These are phyloP conservation scores for Steinernema feltiae DNA, from an alignment of 1,140 invertebrate species.

Conservation along the genomic window DNA sequence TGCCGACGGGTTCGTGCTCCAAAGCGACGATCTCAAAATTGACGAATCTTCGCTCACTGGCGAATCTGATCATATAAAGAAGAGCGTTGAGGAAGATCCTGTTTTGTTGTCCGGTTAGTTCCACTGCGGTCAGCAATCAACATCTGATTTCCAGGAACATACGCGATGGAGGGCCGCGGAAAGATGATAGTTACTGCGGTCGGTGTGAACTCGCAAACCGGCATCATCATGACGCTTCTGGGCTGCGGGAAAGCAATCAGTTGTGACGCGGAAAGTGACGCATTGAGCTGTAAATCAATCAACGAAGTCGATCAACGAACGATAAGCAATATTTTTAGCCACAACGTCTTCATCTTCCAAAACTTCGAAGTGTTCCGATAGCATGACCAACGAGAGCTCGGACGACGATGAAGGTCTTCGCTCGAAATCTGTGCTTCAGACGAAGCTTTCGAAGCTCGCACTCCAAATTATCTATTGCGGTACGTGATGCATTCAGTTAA, in stretches of 20 bases:
- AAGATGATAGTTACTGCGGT: slow-evolving; percentile 57
- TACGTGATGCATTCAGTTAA: slow-evolving; percentile 14
- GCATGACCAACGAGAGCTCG: not conserved
- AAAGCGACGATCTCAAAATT: slow-evolving; percentile 96
- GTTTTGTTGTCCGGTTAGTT: slow-evolving; percentile 67
- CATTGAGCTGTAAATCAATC: slow-evolving; percentile 18
- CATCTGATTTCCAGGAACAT: slow-evolving; percentile 46
- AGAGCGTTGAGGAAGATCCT: slow-evolving; percentile 80
- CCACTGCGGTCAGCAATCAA: not conserved
- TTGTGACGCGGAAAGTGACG: slow-evolving; percentile 12
- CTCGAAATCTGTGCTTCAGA: slow-evolving; percentile 57
- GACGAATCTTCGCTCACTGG: slow-evolving; percentile 97
- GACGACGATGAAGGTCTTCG: slow-evolving; percentile 42
- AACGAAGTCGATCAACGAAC: too few relatives aligned
- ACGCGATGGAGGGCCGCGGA: slow-evolving; percentile 58
- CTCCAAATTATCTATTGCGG: slow-evolving; percentile 58
- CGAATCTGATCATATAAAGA: slow-evolving; percentile 98
- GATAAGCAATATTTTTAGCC: slow-evolving; percentile 12
- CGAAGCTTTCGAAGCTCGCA: slow-evolving; percentile 55
- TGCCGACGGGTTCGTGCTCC: slow-evolving; percentile 91
- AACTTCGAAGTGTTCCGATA: not conserved
- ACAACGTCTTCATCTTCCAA: slow-evolving; percentile 13
- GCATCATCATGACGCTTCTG: slow-evolving; percentile 57
- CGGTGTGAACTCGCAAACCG: slow-evolving; percentile 58
- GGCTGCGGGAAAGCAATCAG: slow-evolving; percentile 63